phyloP scores from a whole-genome alignment of 2,113 vertebrate species.

The Variabilichromis moorii region DNA sequence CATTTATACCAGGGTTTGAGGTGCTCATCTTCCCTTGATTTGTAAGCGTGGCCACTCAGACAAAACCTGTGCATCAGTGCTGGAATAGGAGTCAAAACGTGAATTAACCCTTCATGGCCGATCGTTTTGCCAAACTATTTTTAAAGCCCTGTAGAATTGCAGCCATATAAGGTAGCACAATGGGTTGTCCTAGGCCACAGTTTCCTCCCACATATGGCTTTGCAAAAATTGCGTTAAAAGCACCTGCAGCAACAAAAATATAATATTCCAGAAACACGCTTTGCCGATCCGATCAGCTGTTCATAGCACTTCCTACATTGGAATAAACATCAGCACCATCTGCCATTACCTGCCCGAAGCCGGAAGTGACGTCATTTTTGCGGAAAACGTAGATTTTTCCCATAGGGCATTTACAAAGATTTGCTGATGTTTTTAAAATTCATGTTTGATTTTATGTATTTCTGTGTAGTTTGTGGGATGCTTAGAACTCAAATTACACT shows the following conservation, averaged over 20 bases:
- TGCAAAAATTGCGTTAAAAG: neutral
- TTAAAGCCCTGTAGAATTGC: neutral
- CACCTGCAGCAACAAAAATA: neutral
- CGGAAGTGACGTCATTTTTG: rapidly evolving
- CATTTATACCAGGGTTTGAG: neutral
- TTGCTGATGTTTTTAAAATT: neutral
- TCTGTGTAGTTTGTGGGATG: neutral
- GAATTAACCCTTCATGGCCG: neutral
- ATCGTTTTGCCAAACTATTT: neutral
- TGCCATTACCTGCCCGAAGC: neutral
- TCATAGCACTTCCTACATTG: neutral
- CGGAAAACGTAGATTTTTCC: rapidly evolving
- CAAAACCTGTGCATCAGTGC: neutral
- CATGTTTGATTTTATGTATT: neutral
- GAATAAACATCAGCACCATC: neutral
- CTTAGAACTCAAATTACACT: neutral
- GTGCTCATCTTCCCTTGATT: neutral
- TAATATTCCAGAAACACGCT: neutral
- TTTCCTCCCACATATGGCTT: neutral
- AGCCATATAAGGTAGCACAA: rapidly evolving
- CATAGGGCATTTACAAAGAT: neutral
- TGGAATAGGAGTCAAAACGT: neutral
- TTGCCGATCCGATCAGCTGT: neutral
- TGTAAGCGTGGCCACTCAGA: rapidly evolving
- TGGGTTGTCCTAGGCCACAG: neutral